Evolutionary conservation across 2,113 vertebrate species (phyloP), one percentile per base, ranked within the genome.

Genomic region (Deroptyus accipitrinus): DNA sequence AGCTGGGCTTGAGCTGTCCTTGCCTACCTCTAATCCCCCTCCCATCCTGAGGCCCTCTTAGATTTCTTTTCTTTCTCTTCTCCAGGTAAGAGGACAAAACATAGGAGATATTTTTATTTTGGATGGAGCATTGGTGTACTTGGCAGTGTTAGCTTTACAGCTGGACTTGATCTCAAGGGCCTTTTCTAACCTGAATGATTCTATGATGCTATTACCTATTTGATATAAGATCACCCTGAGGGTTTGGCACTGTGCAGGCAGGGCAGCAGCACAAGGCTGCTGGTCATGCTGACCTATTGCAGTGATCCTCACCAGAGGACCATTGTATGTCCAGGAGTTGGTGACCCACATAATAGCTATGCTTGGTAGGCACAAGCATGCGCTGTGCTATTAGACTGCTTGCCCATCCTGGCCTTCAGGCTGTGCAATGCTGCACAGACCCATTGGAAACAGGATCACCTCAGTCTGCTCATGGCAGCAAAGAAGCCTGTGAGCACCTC

Each of bases 311-410:
- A 17, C 10, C 0, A 1, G 8, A 35, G 19, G 16, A 55, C 33
- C 8, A 1, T 19, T 6, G 14, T 24, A n/a, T 0, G 1, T 17
- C 35, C 13, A 17, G 59, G 42, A 51, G 24, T 2, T 2, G 1
- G 20, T 41, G 61, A 49, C 35, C 27, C 23, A 7, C 0, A 0
- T 13, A 39, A 20, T 11, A 13, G 23, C 31, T 73, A 19, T 8
- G 6, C n/a, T 25, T 35, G 22, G 30, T 8, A 24, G 59, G 39
- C 0, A 2, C n/a, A 15, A 35, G 22, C 12, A 2, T 0, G 0
- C 31, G 13, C 37, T n/a, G 28, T 46, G 41, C 57, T 59, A 28
- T 70, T 35, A 35, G 0, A 2, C 55, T 37, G 31, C 8, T 6
- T 42, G 51, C 30, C 42, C 72, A 52, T 20, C 51, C 44, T 52